Conservation (phyloP, 2,888 invertebrate genomes). For the Dione vanillae region DNA sequence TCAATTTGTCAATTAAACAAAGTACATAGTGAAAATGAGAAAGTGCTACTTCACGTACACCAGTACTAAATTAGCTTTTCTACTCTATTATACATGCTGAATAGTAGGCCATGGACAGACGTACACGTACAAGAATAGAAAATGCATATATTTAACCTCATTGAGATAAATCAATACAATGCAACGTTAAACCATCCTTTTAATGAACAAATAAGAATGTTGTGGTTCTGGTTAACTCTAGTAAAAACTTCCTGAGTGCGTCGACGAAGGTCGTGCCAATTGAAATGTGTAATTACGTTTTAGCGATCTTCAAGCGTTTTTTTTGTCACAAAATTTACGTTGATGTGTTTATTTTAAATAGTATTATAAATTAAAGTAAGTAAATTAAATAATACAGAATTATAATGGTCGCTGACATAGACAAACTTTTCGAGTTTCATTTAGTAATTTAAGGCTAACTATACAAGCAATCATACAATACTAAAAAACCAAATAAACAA, state of each 20-base stretch:
- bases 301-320: not conserved
- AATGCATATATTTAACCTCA: slow-evolving; percentile 18
- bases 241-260: slow-evolving; percentile 32
- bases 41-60: slow-evolving; percentile 34
- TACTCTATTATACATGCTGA: slow-evolving; percentile 30
- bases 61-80: slow-evolving; percentile 34
- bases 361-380: not conserved
- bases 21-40: slow-evolving; percentile 40
- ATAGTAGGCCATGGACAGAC: slow-evolving; percentile 25
- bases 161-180: slow-evolving; percentile 7
- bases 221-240: slow-evolving; percentile 27
- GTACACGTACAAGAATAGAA: slow-evolving; percentile 20
- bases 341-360: not conserved
- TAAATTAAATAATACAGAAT: not conserved
- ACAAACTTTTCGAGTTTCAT: too few relatives aligned
- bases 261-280: slow-evolving; percentile 36
- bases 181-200: not conserved
- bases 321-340: not conserved
- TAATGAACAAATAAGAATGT: slow-evolving; percentile 7
- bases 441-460: not conserved
- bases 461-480: too few relatives aligned
- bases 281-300: slow-evolving; percentile 37
- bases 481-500: too few relatives aligned
- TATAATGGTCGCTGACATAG: not conserved
- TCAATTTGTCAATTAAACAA: slow-evolving; percentile 29